phyloP scores from a whole-genome alignment of 2,797 vertebrate species.

The Coregonus sp. region DNA sequence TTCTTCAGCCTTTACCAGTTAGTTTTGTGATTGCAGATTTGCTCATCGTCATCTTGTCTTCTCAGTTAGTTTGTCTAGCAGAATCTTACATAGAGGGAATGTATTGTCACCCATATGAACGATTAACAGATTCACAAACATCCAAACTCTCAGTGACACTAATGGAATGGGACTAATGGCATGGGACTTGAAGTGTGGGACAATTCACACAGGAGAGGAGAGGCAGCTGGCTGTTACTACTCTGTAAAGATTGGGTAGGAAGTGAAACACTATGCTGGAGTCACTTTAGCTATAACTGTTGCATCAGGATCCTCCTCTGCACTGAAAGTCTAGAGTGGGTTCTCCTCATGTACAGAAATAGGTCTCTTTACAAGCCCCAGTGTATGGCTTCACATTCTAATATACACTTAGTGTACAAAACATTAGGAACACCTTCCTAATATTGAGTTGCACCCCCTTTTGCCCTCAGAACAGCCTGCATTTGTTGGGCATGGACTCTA shows the following conservation, averaged over 20 bases:
- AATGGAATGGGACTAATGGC: not conserved
- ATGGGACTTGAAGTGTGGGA: constrained; percentile 22
- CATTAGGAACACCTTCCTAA: no score
- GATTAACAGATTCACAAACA: constrained; percentile 6
- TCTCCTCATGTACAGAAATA: constrained; percentile 50
- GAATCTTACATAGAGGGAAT: not conserved
- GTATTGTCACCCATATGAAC: not conserved
- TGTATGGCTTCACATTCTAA: constrained; percentile 41
- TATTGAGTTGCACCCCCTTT: no score
- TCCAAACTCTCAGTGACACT: not conserved
- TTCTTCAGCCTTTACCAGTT: no score
- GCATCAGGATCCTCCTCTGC: constrained; percentile 15
- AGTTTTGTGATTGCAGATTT: not conserved
- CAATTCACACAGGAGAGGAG: constrained; percentile 43
- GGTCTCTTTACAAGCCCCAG: constrained; percentile 47
- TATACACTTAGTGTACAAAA: constrained; percentile 26
- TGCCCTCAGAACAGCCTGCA: no score
- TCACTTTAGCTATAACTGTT: constrained; percentile 19
- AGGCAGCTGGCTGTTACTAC: constrained; percentile 58
- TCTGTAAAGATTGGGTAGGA: constrained; percentile 30
- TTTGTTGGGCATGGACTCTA: no score
- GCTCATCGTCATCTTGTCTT: not conserved
- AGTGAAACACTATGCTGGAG: constrained; percentile 44
- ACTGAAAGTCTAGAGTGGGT: constrained; percentile 34
- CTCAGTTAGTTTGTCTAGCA: not conserved